Percentiles rank a stretch among this genome's conserved stretches.
Evolutionary conservation across 2,113 vertebrate species (phyloP).

Genomic region (Neopipo cinnamomea): DNA sequence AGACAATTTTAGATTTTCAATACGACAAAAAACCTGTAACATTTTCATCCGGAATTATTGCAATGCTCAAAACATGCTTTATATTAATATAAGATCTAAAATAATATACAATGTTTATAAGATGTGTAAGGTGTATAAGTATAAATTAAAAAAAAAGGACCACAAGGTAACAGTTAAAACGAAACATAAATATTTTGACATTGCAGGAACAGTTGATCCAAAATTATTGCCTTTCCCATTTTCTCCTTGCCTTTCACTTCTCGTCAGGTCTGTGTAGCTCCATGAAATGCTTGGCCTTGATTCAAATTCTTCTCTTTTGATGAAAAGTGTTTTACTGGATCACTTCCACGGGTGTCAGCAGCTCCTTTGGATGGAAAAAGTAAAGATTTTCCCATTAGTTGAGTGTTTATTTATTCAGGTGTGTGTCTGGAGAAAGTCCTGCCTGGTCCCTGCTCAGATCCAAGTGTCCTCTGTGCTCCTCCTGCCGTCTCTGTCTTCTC

Average conservation of each 20-base stretch:
- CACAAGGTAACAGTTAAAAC: background rate
- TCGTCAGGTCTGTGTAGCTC: background rate
- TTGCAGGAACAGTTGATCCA: background rate
- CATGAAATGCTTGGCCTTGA: background rate
- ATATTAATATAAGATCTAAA: background rate
- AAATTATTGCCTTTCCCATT: background rate
- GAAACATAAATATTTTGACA: constrained; percentile 28
- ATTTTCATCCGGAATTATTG: background rate
- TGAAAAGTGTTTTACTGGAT: background rate
- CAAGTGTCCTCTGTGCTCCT: background rate
- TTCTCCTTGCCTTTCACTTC: background rate
- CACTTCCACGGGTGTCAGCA: background rate
- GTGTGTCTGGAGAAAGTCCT: background rate
- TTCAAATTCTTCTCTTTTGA: background rate
- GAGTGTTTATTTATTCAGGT: background rate
- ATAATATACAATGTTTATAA: background rate
- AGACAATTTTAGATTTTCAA: background rate
- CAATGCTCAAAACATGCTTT: background rate
- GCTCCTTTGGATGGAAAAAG: background rate
- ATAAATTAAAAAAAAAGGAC: background rate
- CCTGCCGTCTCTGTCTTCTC: background rate
- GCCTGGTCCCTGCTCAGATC: background rate
- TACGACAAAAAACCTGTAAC: rapidly evolving
- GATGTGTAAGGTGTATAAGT: background rate
- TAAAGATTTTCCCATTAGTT: background rate